Percentiles rank a stretch among this genome's conserved stretches.
phyloP scores from a whole-genome alignment of 2,113 vertebrate species.

The Epinephelus fuscoguttatus region DNA sequence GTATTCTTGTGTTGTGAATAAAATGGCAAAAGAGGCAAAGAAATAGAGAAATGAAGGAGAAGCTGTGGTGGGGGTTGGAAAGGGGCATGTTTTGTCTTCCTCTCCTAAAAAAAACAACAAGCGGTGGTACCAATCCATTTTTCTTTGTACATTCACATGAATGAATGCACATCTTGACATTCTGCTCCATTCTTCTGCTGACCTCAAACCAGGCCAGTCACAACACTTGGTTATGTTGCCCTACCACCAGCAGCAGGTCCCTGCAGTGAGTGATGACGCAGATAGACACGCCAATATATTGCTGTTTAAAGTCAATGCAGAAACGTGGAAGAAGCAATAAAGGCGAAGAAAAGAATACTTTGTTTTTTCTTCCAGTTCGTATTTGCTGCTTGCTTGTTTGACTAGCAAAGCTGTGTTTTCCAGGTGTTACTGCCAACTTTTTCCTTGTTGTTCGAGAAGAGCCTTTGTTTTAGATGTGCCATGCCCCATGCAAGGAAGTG shows the following conservation, averaged over 20 bases:
- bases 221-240: slow-evolving; percentile 14
- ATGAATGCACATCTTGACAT: slow-evolving; percentile 61
- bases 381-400: not conserved
- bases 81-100: slow-evolving; percentile 13
- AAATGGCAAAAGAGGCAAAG: slow-evolving; percentile 79
- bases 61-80: slow-evolving; percentile 41
- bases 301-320: slow-evolving; percentile 10
- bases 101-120: slow-evolving; percentile 66
- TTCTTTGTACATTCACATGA: slow-evolving; percentile 64
- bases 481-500: not conserved
- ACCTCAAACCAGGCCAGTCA: slow-evolving; percentile 51
- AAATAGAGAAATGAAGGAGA: slow-evolving; percentile 66
- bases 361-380: not conserved
- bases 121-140: slow-evolving; percentile 63
- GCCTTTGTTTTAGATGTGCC: not conserved
- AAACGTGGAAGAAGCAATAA: slow-evolving; percentile 4
- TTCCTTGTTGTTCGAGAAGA: slow-evolving; percentile 3
- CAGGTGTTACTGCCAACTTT: not conserved
- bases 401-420: slow-evolving; percentile 10
- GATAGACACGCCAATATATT: slow-evolving; percentile 5
- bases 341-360: not conserved
- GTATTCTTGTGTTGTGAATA: slow-evolving; percentile 84
- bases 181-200: slow-evolving; percentile 42
- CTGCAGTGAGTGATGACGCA: slow-evolving; percentile 18
- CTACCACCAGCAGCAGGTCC: not conserved